Percentiles rank a stretch among this genome's conserved stretches.
Evolutionary conservation across 2,888 invertebrate species (phyloP).

Genomic region (Nomada goodeniana): DNA sequence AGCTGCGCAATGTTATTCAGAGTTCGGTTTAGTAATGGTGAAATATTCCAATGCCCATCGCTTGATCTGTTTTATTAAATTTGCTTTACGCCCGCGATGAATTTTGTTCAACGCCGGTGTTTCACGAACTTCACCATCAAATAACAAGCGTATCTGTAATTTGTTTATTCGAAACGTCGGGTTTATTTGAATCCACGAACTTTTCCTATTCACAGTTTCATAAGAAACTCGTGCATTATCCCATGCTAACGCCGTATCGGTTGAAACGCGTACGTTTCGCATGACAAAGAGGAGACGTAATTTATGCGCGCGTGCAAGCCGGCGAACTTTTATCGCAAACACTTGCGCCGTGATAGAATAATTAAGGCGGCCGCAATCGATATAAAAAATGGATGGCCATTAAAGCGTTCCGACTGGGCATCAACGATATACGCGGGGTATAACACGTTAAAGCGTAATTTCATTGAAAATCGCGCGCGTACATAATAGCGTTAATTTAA

Average conservation of each 20-base stretch:
- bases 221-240: background rate
- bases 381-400: conserved; percentile 69
- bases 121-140: no score
- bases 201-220: no score
- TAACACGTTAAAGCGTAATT: conserved; percentile 72
- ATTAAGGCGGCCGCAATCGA: conserved; percentile 70
- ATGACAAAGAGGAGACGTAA: conserved; percentile 53
- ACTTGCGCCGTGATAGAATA: conserved; percentile 70
- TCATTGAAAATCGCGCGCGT: conserved; percentile 71
- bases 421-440: conserved; percentile 66
- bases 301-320: conserved; percentile 53
- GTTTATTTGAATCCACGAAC: no score
- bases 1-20: no score
- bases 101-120: no score
- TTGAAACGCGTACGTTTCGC: conserved; percentile 48
- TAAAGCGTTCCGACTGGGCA: conserved; percentile 61
- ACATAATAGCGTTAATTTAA: conserved; percentile 74
- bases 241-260: conserved; percentile 8
- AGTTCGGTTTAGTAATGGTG: no score
- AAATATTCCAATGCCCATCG: no score
- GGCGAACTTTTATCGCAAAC: conserved; percentile 70
- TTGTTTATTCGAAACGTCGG: no score
- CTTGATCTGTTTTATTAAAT: no score
- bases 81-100: no score
- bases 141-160: no score